Conservation (phyloP, 1,140 invertebrate species). For the Saccostrea echinata region DNA sequence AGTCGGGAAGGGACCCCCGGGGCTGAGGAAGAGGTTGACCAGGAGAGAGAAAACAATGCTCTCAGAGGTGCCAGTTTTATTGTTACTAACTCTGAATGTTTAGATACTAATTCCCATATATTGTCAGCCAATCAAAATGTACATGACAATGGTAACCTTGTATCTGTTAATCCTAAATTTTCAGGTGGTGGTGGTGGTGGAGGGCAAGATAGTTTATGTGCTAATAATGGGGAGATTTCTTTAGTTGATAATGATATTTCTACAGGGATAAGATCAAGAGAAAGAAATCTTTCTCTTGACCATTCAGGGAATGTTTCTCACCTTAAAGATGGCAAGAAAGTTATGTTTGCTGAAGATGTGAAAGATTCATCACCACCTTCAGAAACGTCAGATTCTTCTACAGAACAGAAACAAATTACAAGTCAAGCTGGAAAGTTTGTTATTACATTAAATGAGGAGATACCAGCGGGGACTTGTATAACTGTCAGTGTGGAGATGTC, state of each 20-base stretch:
- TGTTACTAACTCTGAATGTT: constrained; percentile 57
- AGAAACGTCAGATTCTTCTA: neutral
- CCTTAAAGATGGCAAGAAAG: constrained; percentile 52
- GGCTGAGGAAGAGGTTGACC: constrained; percentile 56
- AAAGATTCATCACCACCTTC: constrained; percentile 34
- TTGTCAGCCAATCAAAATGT: constrained; percentile 78
- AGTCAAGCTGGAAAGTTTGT: constrained; percentile 48
- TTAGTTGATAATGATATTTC: neutral
- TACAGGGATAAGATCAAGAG: neutral
- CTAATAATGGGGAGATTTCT: neutral
- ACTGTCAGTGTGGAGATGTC: constrained; percentile 56
- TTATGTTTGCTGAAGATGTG: constrained; percentile 56
- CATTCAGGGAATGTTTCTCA: neutral
- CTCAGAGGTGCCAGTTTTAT: constrained; percentile 65
- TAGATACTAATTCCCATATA: constrained; percentile 62
- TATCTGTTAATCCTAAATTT: constrained; percentile 35
- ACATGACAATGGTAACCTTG: constrained; percentile 76
- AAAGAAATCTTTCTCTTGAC: neutral
- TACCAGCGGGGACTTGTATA: constrained; percentile 54
- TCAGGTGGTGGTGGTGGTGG: constrained; percentile 40
- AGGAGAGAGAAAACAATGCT: constrained; percentile 50
- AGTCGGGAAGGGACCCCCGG: constrained; percentile 46
- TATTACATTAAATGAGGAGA: constrained; percentile 52
- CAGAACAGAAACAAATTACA: constrained; percentile 35
- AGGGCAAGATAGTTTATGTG: neutral